These are phyloP conservation scores for Xerus rutilus DNA, from an alignment of 2,797 vertebrate genomes.

Conservation along the genomic window DNA sequence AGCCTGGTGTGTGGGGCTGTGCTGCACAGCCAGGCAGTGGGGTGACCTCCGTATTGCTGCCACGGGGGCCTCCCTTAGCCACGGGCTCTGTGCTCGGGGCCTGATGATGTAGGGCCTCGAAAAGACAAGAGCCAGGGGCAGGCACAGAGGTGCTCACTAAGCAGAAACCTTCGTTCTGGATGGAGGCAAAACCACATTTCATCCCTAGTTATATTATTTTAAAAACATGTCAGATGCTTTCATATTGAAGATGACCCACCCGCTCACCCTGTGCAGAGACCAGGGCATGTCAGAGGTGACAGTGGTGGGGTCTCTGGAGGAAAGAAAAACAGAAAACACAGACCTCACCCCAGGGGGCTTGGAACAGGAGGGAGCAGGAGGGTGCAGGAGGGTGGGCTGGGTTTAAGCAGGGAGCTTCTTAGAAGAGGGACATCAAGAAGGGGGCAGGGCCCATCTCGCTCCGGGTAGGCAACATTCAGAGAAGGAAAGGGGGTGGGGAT, in stretches of 20 bases:
- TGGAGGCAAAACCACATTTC: not conserved
- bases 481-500: not conserved
- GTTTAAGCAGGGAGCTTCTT: not conserved
- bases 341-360: not conserved
- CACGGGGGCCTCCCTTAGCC: too few relatives aligned
- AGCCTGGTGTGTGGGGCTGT: not conserved
- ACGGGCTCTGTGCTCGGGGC: not conserved
- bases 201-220: not conserved
- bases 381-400: not conserved
- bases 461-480: not conserved
- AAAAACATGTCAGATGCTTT: rapidly evolving
- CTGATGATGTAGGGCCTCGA: rapidly evolving
- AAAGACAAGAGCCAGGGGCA: rapidly evolving
- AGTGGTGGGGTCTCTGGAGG: rapidly evolving
- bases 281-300: rapidly evolving
- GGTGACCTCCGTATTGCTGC: not conserved
- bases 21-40: rapidly evolving
- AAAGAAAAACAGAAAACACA: too few relatives aligned
- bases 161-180: not conserved
- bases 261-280: rapidly evolving
- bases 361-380: not conserved
- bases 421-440: not conserved
- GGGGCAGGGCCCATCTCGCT: too few relatives aligned
- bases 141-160: not conserved
- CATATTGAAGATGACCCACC: rapidly evolving